A percentile compares a stretch with the other conserved stretches of the same genome.
phyloP scores from a whole-genome alignment of 1,140 invertebrate genomes.

The Orius insidiosus region DNA sequence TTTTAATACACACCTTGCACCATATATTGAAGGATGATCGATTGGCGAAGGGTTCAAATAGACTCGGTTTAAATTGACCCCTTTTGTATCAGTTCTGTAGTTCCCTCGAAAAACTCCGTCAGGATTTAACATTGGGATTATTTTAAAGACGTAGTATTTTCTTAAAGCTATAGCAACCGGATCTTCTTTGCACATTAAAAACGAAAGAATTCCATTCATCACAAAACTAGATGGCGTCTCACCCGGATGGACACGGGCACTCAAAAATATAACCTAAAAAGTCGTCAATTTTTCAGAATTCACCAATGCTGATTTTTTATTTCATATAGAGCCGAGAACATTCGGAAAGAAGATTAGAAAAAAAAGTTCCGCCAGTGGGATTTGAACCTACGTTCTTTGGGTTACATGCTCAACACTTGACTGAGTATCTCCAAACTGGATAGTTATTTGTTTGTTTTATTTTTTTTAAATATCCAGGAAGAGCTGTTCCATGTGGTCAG shows the following conservation, averaged over 20 bases:
- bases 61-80: constrained; percentile 76
- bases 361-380: too few relatives aligned
- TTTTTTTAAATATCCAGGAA: too few relatives aligned
- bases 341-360: too few relatives aligned
- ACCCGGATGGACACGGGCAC: constrained; percentile 80
- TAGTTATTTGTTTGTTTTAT: too few relatives aligned
- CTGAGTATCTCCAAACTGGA: too few relatives aligned
- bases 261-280: constrained; percentile 61
- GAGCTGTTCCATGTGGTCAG: too few relatives aligned
- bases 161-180: constrained; percentile 51
- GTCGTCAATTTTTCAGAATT: too few relatives aligned
- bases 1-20: constrained; percentile 35
- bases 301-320: too few relatives aligned
- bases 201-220: constrained; percentile 76
- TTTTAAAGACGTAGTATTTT: constrained; percentile 72
- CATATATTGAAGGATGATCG: constrained; percentile 68
- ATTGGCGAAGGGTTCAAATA: constrained; percentile 57
- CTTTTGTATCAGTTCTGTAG: constrained; percentile 75
- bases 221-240: constrained; percentile 90
- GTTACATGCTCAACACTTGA: too few relatives aligned
- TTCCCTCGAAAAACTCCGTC: constrained; percentile 80
- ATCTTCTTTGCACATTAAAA: constrained; percentile 54
- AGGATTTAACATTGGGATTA: constrained; percentile 84
- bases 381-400: too few relatives aligned
- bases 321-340: too few relatives aligned